Percentiles rank a stretch among this genome's conserved stretches.
Evolutionary conservation across 2,113 vertebrate genomes (phyloP).

Genomic region (Bombycilla garrulus): DNA sequence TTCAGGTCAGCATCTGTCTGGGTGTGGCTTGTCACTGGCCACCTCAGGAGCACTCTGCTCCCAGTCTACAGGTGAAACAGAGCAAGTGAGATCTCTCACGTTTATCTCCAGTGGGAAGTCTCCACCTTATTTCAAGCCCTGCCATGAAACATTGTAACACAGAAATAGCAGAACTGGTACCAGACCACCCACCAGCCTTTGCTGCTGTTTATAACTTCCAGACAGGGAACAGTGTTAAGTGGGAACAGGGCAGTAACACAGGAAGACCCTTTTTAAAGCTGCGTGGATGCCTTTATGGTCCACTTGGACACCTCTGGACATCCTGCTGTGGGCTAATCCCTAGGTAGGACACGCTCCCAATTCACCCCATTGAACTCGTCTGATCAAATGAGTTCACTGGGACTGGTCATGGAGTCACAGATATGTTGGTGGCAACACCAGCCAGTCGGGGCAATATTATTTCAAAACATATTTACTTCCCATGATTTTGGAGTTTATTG

Average conservation of each 20-base stretch:
- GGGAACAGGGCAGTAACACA: neutral
- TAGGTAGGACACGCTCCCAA: rapidly evolving
- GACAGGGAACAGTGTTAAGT: neutral
- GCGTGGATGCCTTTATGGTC: neutral
- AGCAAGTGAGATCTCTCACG: neutral
- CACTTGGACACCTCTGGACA: neutral
- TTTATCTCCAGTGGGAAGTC: neutral
- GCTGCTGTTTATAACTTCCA: neutral
- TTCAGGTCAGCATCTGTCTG: neutral
- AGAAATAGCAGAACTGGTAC: neutral
- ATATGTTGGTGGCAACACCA: neutral
- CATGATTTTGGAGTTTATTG: neutral
- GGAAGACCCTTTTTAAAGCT: neutral
- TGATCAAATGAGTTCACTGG: neutral
- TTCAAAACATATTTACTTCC: neutral
- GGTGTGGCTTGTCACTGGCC: neutral
- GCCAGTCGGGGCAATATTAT: neutral
- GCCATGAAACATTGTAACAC: neutral
- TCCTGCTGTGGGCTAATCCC: neutral
- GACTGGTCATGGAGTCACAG: neutral
- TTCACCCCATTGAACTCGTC: neutral
- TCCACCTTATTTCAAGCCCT: neutral
- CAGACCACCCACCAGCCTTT: neutral
- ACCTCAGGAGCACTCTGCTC: neutral
- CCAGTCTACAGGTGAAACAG: neutral